Evolutionary conservation across 2,797 vertebrate species (phyloP), one percentile per base, ranked within the genome.

Genomic region (Dendrocincla fuliginosa): DNA sequence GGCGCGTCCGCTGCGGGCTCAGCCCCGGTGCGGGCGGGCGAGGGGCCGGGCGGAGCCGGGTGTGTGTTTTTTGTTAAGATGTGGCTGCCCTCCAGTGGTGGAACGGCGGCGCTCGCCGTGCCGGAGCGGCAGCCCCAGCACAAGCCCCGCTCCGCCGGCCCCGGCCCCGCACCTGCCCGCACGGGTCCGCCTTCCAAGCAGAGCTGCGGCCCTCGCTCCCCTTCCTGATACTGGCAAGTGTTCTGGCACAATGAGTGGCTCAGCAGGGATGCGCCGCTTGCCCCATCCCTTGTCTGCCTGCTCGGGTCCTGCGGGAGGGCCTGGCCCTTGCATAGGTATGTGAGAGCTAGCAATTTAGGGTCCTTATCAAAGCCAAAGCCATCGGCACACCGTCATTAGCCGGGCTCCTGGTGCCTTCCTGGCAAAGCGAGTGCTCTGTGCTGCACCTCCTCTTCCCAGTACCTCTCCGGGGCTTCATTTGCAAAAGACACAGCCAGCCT

Each of bases 61-160:
- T 16, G 53, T 16, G 14, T 18, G 9, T 33, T n/a, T 16, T 84
- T 79, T 52, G 44, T 46, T 75, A 87, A 92, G 91, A 93, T 96
- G 96, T 97, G 98, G 96, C 97, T 97, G 98, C 98, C 98, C 98
- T 97, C 98, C 97, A 96, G 98, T 98, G 98, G 98, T 86, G 28
- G 73, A 98, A 96, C 79, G 60, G 92, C 83, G 68, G 90, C 68
- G 52, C 91, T 90, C 95, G 57, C 77, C 44, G 35, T 14, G 63
- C 60, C 64, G 68, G 76, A 74, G 24, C 61, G 44, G 64, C 73
- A 68, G 13, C 14, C 59, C 52, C 50, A 9, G 18, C 32, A 2
- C 71, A 33, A 84, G 46, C 16, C 53, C 3, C 33, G 32, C 27
- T 20, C 41, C 5, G 39, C 20, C 56, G 5, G 19, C 39, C 39